Percentiles rank a stretch among this genome's conserved stretches.
phyloP scores from a whole-genome alignment of 2,113 vertebrate species.

The Hipposideros armiger region DNA sequence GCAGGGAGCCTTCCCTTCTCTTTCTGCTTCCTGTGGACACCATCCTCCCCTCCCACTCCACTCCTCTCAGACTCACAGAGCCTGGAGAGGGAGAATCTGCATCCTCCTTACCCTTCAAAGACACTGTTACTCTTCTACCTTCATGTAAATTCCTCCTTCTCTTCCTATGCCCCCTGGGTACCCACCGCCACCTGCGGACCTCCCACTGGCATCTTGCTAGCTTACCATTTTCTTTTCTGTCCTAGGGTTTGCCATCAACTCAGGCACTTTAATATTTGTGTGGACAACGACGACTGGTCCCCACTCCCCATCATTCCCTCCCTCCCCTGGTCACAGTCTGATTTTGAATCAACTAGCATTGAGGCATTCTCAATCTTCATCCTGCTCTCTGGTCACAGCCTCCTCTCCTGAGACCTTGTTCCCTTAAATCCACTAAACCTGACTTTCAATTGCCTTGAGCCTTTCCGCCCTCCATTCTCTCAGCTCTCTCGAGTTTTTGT shows the following conservation, averaged over 20 bases:
- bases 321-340: neutral
- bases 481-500: neutral
- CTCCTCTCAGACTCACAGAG: too few species aligned
- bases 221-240: neutral
- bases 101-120: neutral
- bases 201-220: neutral
- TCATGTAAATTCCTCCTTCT: neutral
- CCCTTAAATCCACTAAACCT: too few species aligned
- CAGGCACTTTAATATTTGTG: too few species aligned
- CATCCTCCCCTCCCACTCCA: neutral
- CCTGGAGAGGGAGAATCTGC: neutral
- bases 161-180: neutral
- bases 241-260: neutral
- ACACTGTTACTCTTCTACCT: neutral
- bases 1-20: neutral
- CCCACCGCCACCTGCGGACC: neutral
- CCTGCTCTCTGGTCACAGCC: neutral
- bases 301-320: neutral
- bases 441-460: neutral
- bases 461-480: neutral
- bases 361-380: neutral
- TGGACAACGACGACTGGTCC: too few species aligned
- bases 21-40: neutral
- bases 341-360: neutral
- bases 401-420: neutral